Conservation (phyloP, 2,797 vertebrate species). For the Enteromius trimaculatus region DNA sequence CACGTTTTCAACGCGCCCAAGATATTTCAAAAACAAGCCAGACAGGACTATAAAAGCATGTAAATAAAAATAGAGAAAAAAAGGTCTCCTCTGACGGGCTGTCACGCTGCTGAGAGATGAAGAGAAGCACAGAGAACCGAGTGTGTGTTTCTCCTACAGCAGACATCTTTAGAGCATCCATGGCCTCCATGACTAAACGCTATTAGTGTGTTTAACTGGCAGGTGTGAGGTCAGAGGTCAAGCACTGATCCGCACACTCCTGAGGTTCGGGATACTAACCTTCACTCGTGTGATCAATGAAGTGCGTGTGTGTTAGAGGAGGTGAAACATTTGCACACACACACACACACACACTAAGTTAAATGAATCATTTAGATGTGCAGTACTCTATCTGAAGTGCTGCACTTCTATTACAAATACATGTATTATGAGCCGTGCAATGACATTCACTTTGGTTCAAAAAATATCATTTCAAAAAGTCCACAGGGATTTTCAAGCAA, state of each 20-base stretch:
- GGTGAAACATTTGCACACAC: constrained; percentile 4
- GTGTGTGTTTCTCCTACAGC: not conserved
- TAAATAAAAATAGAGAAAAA: constrained; percentile 41
- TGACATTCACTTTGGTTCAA: not conserved
- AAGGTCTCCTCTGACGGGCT: constrained; percentile 28
- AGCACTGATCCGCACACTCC: constrained; percentile 64
- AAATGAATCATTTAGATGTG: no score
- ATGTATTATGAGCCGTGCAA: not conserved
- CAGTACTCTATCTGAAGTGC: no score
- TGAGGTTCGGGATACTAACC: constrained; percentile 74
- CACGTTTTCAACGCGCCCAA: constrained; percentile 42
- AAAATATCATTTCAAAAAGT: not conserved
- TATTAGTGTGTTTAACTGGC: constrained; percentile 66
- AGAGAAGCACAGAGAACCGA: not conserved
- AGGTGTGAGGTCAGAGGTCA: constrained; percentile 67
- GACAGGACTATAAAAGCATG: constrained; percentile 44
- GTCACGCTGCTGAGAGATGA: constrained; percentile 25
- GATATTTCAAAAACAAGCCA: constrained; percentile 32
- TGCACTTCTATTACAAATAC: not conserved
- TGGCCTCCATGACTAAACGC: constrained; percentile 43
- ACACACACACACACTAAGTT: no score
- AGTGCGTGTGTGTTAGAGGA: constrained; percentile 58
- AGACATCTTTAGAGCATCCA: not conserved
- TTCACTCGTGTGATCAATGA: constrained; percentile 69
- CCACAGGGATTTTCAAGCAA: not conserved